A percentile compares a stretch with the other conserved stretches of the same genome.
These are phyloP conservation scores for Ceratina australensis DNA, from an alignment of 1,140 invertebrate species.

Conservation along the genomic window DNA sequence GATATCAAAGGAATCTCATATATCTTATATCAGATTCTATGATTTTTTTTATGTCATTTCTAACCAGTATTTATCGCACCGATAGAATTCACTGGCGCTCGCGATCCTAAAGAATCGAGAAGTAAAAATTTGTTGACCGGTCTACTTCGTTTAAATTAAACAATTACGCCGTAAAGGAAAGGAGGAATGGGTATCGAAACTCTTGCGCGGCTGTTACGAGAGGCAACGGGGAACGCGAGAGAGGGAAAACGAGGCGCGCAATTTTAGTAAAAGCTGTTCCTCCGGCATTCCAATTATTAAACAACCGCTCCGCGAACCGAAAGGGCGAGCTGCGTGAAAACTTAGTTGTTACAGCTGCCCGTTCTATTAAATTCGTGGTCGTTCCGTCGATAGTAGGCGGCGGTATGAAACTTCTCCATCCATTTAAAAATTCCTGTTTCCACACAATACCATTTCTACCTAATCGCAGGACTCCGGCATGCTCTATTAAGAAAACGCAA, in stretches of 20 bases:
- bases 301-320: background rate
- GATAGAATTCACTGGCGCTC: no score
- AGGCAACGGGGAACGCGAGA: background rate
- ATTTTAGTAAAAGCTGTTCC: conserved; percentile 1
- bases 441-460: no score
- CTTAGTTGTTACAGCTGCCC: background rate
- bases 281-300: conserved; percentile 12
- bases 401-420: background rate
- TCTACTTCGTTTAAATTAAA: no score
- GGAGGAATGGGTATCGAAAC: background rate
- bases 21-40: no score
- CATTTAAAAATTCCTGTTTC: background rate
- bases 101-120: no score
- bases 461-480: background rate
- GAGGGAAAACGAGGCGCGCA: background rate
- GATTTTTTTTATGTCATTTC: no score
- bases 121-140: no score
- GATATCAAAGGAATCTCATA: no score
- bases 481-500: background rate
- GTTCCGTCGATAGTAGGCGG: background rate
- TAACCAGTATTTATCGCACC: no score
- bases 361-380: conserved; percentile 3
- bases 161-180: background rate
- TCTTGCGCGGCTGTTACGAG: background rate
- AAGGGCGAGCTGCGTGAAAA: background rate